phyloP scores from a whole-genome alignment of 2,113 vertebrate genomes.

The Megaleporinus macrocephalus region DNA sequence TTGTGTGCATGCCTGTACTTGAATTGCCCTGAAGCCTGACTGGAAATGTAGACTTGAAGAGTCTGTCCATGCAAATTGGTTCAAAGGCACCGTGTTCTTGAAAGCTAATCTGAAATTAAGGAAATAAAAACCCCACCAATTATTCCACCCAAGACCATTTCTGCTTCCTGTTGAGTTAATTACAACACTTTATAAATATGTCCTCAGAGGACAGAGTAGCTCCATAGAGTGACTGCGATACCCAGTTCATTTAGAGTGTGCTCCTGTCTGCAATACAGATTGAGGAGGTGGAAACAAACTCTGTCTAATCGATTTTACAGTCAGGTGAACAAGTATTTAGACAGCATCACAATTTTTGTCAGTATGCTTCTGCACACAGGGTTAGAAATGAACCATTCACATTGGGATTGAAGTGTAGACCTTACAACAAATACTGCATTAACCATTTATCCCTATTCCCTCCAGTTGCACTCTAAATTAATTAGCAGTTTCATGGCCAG shows the following conservation, averaged over 20 bases:
- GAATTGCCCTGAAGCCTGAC: neutral
- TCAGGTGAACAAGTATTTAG: no score
- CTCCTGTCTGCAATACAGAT: neutral
- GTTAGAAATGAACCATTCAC: no score
- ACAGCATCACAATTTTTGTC: no score
- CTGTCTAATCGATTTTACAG: conserved; percentile 6
- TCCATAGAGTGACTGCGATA: conserved; percentile 31
- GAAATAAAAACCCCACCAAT: conserved; percentile 40
- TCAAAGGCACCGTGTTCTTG: conserved; percentile 13
- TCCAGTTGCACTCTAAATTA: no score
- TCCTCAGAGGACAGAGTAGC: conserved; percentile 15
- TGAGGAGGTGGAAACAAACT: neutral
- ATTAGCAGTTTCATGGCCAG: no score
- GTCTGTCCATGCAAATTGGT: neutral
- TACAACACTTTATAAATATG: conserved; percentile 22
- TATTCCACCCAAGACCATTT: conserved; percentile 34
- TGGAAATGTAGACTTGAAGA: neutral
- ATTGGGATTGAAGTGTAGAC: no score
- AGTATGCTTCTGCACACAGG: no score
- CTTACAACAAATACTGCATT: no score
- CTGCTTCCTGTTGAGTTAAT: conserved; percentile 29
- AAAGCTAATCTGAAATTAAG: conserved; percentile 43
- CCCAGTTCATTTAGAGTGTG: conserved; percentile 7
- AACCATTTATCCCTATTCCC: no score
- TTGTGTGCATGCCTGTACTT: neutral